Evolutionary conservation across 2,888 invertebrate species (phyloP).

Genomic region (Oscheius sp.): DNA sequence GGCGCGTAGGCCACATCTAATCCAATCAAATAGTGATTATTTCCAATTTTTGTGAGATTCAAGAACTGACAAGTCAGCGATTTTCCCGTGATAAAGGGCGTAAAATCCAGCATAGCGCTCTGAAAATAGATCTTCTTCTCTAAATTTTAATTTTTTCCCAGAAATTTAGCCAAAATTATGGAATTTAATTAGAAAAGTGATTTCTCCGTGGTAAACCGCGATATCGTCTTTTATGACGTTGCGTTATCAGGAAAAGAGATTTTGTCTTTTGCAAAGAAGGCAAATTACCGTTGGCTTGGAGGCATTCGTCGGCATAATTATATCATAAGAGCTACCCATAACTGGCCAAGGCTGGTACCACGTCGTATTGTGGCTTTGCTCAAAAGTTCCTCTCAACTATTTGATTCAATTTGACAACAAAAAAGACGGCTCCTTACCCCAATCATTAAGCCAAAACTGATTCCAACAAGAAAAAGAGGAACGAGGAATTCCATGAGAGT

Average conservation of each 20-base stretch:
- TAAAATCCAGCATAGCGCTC: slow-evolving; percentile 35
- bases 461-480: slow-evolving; percentile 60
- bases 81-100: slow-evolving; percentile 10
- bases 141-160: too few species aligned
- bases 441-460: slow-evolving; percentile 60
- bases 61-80: slow-evolving; percentile 36
- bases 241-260: not conserved
- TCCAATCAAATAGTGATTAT: slow-evolving; percentile 11
- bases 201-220: not conserved
- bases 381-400: slow-evolving; percentile 46
- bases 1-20: slow-evolving; percentile 52
- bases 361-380: slow-evolving; percentile 35
- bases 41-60: slow-evolving; percentile 26
- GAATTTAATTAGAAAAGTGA: too few species aligned
- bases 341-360: slow-evolving; percentile 42
- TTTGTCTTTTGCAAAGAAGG: not conserved
- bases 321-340: slow-evolving; percentile 44
- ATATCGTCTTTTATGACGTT: not conserved
- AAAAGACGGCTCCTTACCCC: slow-evolving; percentile 39
- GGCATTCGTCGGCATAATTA: slow-evolving; percentile 38
- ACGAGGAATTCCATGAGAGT: slow-evolving; percentile 61
- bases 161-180: too few species aligned
- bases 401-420: not conserved
- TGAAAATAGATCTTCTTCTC: slow-evolving; percentile 12
- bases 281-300: slow-evolving; percentile 21